Base-by-base conservation (phyloP, 2,888 invertebrate genomes). In the Sussaba pulchella region DNA sequence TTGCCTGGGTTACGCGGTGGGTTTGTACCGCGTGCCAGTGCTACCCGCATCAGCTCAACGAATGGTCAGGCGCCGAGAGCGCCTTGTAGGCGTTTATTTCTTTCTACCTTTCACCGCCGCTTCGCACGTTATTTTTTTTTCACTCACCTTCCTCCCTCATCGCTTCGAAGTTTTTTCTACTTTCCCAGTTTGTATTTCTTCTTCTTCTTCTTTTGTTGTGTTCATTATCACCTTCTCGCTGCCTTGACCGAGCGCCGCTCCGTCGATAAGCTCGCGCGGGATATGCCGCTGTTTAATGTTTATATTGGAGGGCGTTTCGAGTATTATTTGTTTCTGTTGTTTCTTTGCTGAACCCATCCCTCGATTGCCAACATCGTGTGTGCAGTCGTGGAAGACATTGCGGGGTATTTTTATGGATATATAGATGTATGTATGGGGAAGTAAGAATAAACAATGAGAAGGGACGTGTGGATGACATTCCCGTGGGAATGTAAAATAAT, bases 41-140 rank as follows among this genome's bases (percentile, higher is more conserved):
- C 67, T 41, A 82, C 85, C 84, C 86, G 87, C 88, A 89, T 88
- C 81, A 69, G 47, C 45, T 73, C 63, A 67, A 43, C 63, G 19
- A 63, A 67, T 39, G 76, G 76, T 73, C 80, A 41, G 67, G 59
- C 54, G 6, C 39, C 45, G 26, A 43, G 57, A 67, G 39, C 52
- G 67, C 69, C 75, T 72, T 78, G 78, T 83, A 80, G 82, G 83
- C 80, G 75, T 75, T 81, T 73, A 64, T 72, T 72, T 50, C 63
- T 47, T 39, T 83, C 36, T 43, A 50, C 71, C 76, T 71, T 50
- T 57, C 31, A 31, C 31, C 80, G 78, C 54, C 67, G 73, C 75
- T 76, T 79, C 79, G 79, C 77, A 43, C 83, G 82, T 85, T 86
- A 83, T 86, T 85, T 76, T 81, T 81, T 39, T 63, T 59, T 64